Evolutionary conservation across 2,888 invertebrate species (phyloP).

Genomic region (Amaurobius ferox): DNA sequence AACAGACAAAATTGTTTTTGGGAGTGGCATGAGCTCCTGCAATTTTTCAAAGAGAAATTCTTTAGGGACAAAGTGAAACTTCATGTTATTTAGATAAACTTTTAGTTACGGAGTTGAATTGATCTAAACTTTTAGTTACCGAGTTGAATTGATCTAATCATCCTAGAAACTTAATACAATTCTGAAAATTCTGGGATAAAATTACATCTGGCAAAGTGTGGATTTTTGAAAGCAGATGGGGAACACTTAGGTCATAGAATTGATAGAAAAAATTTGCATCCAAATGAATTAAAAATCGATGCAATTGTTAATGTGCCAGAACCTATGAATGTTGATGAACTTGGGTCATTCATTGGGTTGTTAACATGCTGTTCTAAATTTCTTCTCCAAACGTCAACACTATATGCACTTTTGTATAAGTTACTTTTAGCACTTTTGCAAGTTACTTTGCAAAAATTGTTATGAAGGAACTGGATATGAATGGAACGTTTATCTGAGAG

Average conservation of each 20-base stretch:
- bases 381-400: conserved; percentile 74
- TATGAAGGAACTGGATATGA: too few species aligned
- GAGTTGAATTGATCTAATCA: not conserved
- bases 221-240: conserved; percentile 27
- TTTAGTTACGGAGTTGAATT: not conserved
- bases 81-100: conserved; percentile 18
- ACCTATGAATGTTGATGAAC: conserved; percentile 74
- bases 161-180: not conserved
- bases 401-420: conserved; percentile 74
- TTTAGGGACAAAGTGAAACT: not conserved
- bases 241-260: conserved; percentile 68
- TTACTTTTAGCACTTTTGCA: too few species aligned
- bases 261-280: conserved; percentile 72
- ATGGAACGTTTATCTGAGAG: too few species aligned
- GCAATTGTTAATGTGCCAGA: conserved; percentile 74
- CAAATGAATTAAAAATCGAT: conserved; percentile 73
- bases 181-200: conserved; percentile 6
- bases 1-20: not conserved
- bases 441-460: too few species aligned
- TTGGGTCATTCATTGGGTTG: conserved; percentile 75
- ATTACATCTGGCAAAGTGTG: conserved; percentile 73
- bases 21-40: conserved; percentile 11
- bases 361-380: conserved; percentile 75
- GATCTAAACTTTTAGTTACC: too few species aligned
- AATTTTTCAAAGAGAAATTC: conserved; percentile 33